A percentile compares a stretch with the other conserved stretches of the same genome.
These are phyloP conservation scores for Chelon labrosus DNA, from an alignment of 2,797 vertebrate species.

Conservation along the genomic window DNA sequence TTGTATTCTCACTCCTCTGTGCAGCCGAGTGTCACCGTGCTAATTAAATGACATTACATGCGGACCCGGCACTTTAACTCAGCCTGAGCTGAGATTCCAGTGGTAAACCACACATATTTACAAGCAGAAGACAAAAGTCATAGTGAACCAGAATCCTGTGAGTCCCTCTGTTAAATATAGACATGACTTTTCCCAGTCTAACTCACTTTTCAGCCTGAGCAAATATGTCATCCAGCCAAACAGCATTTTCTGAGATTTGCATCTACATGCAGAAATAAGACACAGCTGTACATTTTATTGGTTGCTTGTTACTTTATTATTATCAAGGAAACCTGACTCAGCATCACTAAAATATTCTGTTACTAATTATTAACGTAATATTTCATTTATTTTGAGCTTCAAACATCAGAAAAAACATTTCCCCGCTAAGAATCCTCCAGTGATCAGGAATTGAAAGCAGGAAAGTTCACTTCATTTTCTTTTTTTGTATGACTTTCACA, in stretches of 20 bases:
- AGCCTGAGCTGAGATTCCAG: constrained; percentile 62
- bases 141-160: constrained; percentile 16
- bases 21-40: constrained; percentile 38
- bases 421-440: not conserved
- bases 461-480: not conserved
- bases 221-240: constrained; percentile 40
- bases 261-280: constrained; percentile 3
- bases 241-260: constrained; percentile 5
- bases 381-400: constrained; percentile 11
- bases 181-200: constrained; percentile 49
- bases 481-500: not conserved
- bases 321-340: constrained; percentile 3
- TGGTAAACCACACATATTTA: constrained; percentile 71
- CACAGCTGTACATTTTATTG: constrained; percentile 10
- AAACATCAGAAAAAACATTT: constrained; percentile 6
- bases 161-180: constrained; percentile 41
- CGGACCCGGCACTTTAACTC: constrained; percentile 32
- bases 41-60: constrained; percentile 51
- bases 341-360: not conserved
- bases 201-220: constrained; percentile 18
- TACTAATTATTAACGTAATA: constrained; percentile 15
- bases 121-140: constrained; percentile 68
- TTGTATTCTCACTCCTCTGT: not conserved
- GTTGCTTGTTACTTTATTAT: not conserved
- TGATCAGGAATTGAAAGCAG: not conserved